Percentiles rank a stretch among this genome's conserved stretches.
Conservation (phyloP, 1,140 invertebrate genomes). For the Brachionus paranguensis region DNA sequence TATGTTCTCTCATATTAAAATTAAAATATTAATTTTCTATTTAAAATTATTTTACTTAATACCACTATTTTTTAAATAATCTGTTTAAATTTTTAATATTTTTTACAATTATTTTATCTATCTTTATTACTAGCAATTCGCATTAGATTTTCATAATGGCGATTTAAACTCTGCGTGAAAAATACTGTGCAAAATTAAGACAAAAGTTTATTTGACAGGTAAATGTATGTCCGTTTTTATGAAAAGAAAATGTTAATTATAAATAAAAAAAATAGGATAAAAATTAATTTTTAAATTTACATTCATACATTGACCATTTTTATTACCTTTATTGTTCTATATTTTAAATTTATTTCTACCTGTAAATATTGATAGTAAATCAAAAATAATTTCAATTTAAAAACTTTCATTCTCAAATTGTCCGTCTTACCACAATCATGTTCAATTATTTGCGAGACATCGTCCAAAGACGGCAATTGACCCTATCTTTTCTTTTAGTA, state of each 20-base stretch:
- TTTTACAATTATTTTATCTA: no score
- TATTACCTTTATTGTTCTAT: slow-evolving; percentile 27
- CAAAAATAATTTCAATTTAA: neutral
- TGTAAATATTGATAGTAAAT: slow-evolving; percentile 25
- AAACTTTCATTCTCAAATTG: neutral
- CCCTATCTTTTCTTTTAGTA: neutral
- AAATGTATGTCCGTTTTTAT: slow-evolving; percentile 1
- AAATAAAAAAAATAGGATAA: neutral
- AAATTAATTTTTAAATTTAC: neutral
- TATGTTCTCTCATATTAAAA: no score
- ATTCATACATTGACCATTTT: neutral
- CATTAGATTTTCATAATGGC: neutral
- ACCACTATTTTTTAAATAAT: no score
- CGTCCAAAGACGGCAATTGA: neutral
- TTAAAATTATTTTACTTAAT: no score
- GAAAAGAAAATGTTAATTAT: slow-evolving; percentile 15
- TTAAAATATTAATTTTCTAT: no score
- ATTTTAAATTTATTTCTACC: neutral
- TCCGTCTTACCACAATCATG: neutral
- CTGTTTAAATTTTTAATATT: no score
- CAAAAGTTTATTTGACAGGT: neutral
- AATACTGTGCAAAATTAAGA: neutral
- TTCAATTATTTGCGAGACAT: neutral
- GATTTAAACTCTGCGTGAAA: neutral
- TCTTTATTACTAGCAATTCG: no score